Conservation (phyloP, 2,797 vertebrate genomes). For the Gymnoscopelus microlampas region DNA sequence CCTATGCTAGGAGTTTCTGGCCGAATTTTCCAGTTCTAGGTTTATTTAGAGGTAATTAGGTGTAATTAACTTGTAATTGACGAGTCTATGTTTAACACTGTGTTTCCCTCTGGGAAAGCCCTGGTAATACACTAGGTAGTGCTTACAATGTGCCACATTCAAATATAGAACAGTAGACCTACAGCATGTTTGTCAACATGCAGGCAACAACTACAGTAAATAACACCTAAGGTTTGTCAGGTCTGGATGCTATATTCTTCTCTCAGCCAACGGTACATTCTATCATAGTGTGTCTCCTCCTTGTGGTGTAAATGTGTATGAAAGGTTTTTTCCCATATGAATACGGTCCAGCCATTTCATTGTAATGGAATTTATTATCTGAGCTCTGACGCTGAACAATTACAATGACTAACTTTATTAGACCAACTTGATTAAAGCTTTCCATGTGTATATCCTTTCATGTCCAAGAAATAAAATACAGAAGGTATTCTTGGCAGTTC, state of each 20-base stretch:
- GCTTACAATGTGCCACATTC: constrained; percentile 60
- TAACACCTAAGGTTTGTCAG: constrained; percentile 29
- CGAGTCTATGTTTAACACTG: constrained; percentile 28
- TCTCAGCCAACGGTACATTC: background rate
- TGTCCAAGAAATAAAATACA: constrained; percentile 15
- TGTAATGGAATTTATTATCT: constrained; percentile 11
- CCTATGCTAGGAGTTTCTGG: constrained; percentile 47
- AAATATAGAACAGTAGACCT: constrained; percentile 58
- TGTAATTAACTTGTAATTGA: constrained; percentile 48
- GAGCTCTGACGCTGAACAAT: background rate
- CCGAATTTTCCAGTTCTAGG: constrained; percentile 35
- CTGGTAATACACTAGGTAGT: constrained; percentile 40
- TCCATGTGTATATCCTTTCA: constrained; percentile 9
- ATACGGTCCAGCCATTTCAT: background rate
- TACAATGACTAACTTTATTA: constrained; percentile 7
- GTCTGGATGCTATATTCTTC: constrained; percentile 14
- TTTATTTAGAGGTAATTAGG: constrained; percentile 42
- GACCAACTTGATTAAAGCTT: constrained; percentile 2
- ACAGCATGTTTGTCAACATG: constrained; percentile 66
- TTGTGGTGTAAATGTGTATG: constrained; percentile 43
- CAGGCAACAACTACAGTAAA: constrained; percentile 5
- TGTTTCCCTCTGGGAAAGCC: constrained; percentile 68
- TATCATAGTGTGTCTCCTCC: constrained; percentile 55
- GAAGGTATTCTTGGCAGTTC: constrained; percentile 6
- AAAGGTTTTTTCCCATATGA: background rate